A percentile compares a stretch with the other conserved stretches of the same genome.
phyloP scores from a whole-genome alignment of 2,888 invertebrate genomes.

The Thymelicus lineola region DNA sequence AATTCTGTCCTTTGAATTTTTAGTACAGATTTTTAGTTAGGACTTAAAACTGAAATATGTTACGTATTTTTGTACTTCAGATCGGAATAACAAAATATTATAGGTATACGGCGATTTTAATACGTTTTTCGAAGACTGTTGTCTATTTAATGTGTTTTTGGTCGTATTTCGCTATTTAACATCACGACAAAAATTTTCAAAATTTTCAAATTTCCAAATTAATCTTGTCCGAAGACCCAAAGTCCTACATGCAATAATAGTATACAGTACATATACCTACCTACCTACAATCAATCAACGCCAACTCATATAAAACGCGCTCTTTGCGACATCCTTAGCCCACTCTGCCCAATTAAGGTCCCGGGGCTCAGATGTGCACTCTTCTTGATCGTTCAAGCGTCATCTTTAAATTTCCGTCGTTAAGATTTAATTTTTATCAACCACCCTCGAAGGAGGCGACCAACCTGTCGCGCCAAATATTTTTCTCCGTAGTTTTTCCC shows the following conservation, averaged over 20 bases:
- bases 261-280: background rate
- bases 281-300: slow-evolving; percentile 51
- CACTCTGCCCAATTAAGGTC: slow-evolving; percentile 82
- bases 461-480: slow-evolving; percentile 86
- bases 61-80: too few relatives aligned
- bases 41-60: too few relatives aligned
- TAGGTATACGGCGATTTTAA: too few relatives aligned
- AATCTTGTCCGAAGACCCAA: background rate
- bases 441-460: slow-evolving; percentile 57
- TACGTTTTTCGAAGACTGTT: too few relatives aligned
- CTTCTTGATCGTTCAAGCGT: slow-evolving; percentile 84
- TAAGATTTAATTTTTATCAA: slow-evolving; percentile 85
- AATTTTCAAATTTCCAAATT: background rate
- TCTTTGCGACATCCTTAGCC: slow-evolving; percentile 57
- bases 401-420: slow-evolving; percentile 86
- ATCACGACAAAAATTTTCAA: slow-evolving; percentile 17
- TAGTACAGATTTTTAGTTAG: too few relatives aligned
- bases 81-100: too few relatives aligned
- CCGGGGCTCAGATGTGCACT: slow-evolving; percentile 82
- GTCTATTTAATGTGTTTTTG: too few relatives aligned
- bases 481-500: slow-evolving; percentile 84
- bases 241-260: background rate
- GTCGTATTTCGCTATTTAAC: too few relatives aligned
- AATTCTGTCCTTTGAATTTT: too few relatives aligned
- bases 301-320: slow-evolving; percentile 49